Percentiles rank a stretch among this genome's conserved stretches.
phyloP scores from a whole-genome alignment of 2,113 vertebrate genomes.

The Ictalurus punctatus region DNA sequence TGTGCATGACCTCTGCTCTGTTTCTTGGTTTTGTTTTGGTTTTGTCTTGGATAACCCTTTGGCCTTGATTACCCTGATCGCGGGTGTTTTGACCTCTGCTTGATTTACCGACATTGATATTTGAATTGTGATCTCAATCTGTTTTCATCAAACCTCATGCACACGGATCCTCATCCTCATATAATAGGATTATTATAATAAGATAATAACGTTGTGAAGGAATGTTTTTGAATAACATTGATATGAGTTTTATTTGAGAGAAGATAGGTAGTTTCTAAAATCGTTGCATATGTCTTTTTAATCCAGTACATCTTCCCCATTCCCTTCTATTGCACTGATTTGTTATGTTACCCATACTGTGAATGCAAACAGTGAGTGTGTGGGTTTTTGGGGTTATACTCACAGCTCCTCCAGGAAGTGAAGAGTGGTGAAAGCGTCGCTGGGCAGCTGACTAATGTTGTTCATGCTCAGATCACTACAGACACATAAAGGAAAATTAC shows the following conservation, averaged over 20 bases:
- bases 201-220: neutral
- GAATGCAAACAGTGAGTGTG: neutral
- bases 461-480: conserved; percentile 95
- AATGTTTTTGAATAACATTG: neutral
- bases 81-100: neutral
- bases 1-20: neutral
- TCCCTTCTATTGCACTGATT: neutral
- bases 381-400: conserved; percentile 67
- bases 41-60: neutral
- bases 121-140: neutral
- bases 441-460: conserved; percentile 84
- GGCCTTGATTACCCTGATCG: neutral
- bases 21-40: neutral
- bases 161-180: neutral
- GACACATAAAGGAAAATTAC: conserved; percentile 13
- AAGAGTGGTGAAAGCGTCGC: conserved; percentile 76
- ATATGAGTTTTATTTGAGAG: neutral
- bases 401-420: conserved; percentile 94
- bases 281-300: neutral
- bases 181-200: neutral
- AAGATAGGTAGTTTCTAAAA: neutral
- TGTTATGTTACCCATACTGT: neutral
- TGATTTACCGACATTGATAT: neutral
- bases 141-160: neutral
- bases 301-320: neutral